Conservation (phyloP, 2,113 vertebrate species). For the Ibidorhyncha struthersii region DNA sequence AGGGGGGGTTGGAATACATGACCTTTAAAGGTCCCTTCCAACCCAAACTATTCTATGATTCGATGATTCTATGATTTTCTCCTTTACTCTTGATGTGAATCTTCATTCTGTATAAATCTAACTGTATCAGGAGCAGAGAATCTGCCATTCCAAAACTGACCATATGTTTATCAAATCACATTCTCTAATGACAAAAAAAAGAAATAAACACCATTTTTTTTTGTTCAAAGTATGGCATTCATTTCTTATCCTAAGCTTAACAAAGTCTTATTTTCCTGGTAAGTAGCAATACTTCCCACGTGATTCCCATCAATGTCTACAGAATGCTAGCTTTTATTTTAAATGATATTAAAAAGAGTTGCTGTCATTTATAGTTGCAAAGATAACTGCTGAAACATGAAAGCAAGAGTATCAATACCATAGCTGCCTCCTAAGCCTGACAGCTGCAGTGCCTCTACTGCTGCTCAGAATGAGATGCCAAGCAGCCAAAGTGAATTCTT, state of each 20-base stretch:
- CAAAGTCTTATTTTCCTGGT: not conserved
- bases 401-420: conserved; percentile 14
- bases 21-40: not conserved
- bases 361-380: conserved; percentile 42
- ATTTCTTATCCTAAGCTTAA: not conserved
- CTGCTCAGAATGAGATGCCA: not conserved
- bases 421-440: conserved; percentile 19
- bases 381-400: conserved; percentile 45
- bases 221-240: not conserved
- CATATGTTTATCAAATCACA: not conserved
- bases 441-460: conserved; percentile 8
- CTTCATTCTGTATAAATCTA: not conserved
- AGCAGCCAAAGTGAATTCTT: not conserved
- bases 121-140: not conserved
- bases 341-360: conserved; percentile 22
- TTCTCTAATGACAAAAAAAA: not conserved
- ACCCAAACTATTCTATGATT: not conserved
- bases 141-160: not conserved
- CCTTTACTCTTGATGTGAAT: not conserved
- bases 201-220: not conserved
- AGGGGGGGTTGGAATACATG: not conserved
- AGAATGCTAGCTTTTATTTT: conserved; percentile 38
- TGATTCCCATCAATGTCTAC: conserved; percentile 13
- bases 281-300: conserved; percentile 29
- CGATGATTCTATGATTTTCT: not conserved